Percentiles rank a stretch among this genome's conserved stretches.
Evolutionary conservation across 2,113 vertebrate species (phyloP).

Genomic region (Nematolebias whitei): DNA sequence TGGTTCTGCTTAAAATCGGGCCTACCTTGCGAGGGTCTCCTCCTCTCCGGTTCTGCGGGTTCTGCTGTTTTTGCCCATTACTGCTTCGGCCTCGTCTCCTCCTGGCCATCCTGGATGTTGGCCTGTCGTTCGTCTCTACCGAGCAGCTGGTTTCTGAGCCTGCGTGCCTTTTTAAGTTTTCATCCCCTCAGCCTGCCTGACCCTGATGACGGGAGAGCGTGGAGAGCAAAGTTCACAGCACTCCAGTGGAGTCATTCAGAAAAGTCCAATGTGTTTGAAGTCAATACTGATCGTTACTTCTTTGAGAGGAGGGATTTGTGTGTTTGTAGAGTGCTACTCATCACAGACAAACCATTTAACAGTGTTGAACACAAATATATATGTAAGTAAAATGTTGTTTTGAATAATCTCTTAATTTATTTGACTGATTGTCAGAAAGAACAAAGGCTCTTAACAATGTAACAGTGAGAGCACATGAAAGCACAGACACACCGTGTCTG

Average conservation of each 20-base stretch:
- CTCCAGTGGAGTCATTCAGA: constrained; percentile 10
- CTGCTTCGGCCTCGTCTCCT: constrained; percentile 67
- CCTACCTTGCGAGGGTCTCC: constrained; percentile 49
- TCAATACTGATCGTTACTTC: constrained; percentile 19
- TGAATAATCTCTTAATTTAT: no score
- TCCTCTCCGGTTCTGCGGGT: constrained; percentile 26
- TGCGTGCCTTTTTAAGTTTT: constrained; percentile 27
- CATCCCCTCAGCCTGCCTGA: constrained; percentile 31
- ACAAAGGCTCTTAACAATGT: no score
- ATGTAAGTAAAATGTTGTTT: no score
- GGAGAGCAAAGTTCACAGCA: constrained; percentile 74
- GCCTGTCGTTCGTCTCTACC: constrained; percentile 23
- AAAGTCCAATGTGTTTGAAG: constrained; percentile 14
- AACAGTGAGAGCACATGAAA: no score
- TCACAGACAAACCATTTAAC: not conserved
- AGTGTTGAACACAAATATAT: not conserved
- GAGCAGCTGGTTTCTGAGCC: constrained; percentile 13
- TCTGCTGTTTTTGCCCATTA: constrained; percentile 48
- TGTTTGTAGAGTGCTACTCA: not conserved
- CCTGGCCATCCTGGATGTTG: constrained; percentile 64
- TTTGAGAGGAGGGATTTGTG: not conserved
- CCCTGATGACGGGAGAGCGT: constrained; percentile 62
- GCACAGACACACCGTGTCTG: no score
- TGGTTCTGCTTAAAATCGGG: constrained; percentile 5
- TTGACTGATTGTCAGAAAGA: no score